phyloP scores from a whole-genome alignment of 2,888 invertebrate genomes.

The Protonemura montana region DNA sequence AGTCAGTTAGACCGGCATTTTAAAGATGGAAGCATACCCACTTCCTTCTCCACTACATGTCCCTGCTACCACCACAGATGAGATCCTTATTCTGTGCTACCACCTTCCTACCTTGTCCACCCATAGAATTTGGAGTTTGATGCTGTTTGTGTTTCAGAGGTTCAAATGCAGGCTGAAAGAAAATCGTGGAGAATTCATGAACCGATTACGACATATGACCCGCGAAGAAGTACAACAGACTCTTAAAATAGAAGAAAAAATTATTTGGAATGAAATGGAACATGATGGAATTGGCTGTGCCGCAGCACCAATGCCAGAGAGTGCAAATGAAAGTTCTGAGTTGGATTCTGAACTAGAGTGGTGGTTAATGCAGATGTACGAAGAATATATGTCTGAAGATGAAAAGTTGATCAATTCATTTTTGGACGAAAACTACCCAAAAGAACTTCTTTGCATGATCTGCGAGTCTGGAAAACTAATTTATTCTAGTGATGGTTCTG shows the following conservation, averaged over 20 bases:
- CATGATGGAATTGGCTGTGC: neutral
- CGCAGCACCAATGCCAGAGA: neutral
- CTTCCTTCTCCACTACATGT: no score
- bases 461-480: neutral
- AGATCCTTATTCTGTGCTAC: no score
- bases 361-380: constrained; percentile 57
- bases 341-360: constrained; percentile 51
- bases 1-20: no score
- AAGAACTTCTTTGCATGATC: neutral
- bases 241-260: neutral
- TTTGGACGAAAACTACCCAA: neutral
- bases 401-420: constrained; percentile 52
- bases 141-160: constrained; percentile 43
- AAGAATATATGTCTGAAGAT: constrained; percentile 55
- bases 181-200: constrained; percentile 43
- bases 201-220: constrained; percentile 40
- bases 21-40: no score
- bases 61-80: no score
- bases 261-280: neutral
- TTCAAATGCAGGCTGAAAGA: constrained; percentile 41
- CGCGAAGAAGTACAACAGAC: constrained; percentile 29
- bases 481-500: neutral
- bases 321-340: neutral
- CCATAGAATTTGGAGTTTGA: no score
- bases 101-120: no score